Percentiles rank a stretch among this genome's conserved stretches.
phyloP scores from a whole-genome alignment of 1,140 invertebrate species.

The Oryctes rhinoceros region DNA sequence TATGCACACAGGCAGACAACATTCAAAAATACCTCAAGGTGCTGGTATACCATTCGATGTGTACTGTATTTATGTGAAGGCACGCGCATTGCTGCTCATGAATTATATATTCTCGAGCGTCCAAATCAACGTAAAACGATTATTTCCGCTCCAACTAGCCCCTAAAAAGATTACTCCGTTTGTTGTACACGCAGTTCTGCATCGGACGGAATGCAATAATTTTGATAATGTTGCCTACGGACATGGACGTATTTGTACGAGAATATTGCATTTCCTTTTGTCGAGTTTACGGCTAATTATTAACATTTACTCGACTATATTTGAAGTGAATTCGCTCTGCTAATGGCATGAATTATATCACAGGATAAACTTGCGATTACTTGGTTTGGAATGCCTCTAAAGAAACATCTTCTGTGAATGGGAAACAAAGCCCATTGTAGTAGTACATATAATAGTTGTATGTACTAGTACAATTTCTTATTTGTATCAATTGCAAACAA shows the following conservation, averaged over 20 bases:
- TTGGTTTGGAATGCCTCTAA: not conserved
- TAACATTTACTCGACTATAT: not conserved
- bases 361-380: not conserved
- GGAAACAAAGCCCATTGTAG: not conserved
- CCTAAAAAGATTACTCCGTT: constrained; percentile 2
- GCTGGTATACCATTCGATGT: not conserved
- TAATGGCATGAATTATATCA: not conserved
- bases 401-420: not conserved
- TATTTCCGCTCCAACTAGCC: not conserved
- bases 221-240: not conserved
- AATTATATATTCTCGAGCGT: not conserved
- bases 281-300: not conserved
- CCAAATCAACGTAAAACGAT: constrained; percentile 5
- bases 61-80: no score
- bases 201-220: not conserved
- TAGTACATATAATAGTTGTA: not conserved
- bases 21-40: constrained; percentile 14
- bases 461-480: no score
- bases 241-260: not conserved
- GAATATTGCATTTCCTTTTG: not conserved
- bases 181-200: not conserved
- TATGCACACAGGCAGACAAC: not conserved
- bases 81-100: not conserved
- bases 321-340: not conserved
- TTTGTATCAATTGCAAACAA: no score